A percentile compares a stretch with the other conserved stretches of the same genome.
These are phyloP conservation scores for Euproctis similis DNA, from an alignment of 2,888 invertebrate genomes.

Conservation along the genomic window DNA sequence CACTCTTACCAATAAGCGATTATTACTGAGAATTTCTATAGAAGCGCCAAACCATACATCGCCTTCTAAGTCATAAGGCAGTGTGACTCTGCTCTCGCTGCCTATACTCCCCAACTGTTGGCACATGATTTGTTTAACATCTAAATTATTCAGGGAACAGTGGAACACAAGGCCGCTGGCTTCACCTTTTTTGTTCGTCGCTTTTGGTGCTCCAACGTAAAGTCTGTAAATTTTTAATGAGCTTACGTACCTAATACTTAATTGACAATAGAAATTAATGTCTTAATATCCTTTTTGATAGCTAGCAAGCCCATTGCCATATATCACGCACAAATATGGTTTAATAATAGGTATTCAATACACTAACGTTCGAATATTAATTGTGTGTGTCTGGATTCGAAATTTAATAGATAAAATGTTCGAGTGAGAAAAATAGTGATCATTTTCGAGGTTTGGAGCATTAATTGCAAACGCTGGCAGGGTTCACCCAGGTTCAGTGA, in stretches of 20 bases:
- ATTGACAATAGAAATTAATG: background rate
- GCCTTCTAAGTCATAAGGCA: slow-evolving; percentile 23
- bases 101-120: slow-evolving; percentile 17
- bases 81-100: background rate
- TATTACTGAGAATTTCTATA: slow-evolving; percentile 34
- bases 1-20: slow-evolving; percentile 43
- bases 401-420: no score
- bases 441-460: no score
- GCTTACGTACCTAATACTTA: no score
- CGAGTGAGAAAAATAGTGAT: no score
- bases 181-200: slow-evolving; percentile 9
- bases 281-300: no score
- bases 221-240: slow-evolving; percentile 29
- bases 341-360: no score
- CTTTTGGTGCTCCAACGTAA: slow-evolving; percentile 53
- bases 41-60: slow-evolving; percentile 67
- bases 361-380: no score
- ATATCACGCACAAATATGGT: no score
- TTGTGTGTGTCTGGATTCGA: no score
- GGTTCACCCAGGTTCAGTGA: no score
- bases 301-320: no score
- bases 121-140: slow-evolving; percentile 29
- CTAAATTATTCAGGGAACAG: slow-evolving; percentile 30
- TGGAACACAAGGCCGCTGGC: slow-evolving; percentile 35
- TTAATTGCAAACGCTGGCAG: no score